Percentiles rank a stretch among this genome's conserved stretches.
Evolutionary conservation across 2,797 vertebrate genomes (phyloP).

Genomic region (Gymnothorax javanicus): DNA sequence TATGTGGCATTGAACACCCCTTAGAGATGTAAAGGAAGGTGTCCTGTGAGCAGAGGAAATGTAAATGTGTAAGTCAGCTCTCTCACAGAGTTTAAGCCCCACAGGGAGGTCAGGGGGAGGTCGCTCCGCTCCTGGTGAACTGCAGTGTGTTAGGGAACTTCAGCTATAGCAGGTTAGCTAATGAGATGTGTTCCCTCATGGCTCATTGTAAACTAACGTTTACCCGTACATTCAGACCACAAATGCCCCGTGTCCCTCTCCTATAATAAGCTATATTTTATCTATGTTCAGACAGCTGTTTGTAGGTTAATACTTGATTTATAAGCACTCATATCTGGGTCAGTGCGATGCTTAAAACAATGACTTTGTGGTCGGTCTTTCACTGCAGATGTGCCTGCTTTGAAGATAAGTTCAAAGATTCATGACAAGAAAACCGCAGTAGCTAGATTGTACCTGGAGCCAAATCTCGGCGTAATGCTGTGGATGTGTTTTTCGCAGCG

Average conservation of each 20-base stretch:
- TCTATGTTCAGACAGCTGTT: not conserved
- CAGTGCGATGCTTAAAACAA: not conserved
- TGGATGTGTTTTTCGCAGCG: not conserved
- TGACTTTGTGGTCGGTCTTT: not conserved
- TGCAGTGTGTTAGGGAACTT: not conserved
- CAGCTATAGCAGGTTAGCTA: not conserved
- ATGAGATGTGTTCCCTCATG: not conserved
- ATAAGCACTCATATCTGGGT: not conserved
- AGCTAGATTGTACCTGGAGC: not conserved
- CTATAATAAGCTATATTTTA: not conserved
- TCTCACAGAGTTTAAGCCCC: not conserved
- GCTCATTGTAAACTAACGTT: not conserved
- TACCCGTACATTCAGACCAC: not conserved
- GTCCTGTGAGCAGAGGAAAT: not conserved
- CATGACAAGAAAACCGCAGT: not conserved
- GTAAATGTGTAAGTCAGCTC: not conserved
- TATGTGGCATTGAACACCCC: not conserved
- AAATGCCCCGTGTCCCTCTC: not conserved
- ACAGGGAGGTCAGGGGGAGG: not conserved
- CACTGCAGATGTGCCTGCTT: not conserved
- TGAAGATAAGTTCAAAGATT: not conserved
- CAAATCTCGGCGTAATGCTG: not conserved
- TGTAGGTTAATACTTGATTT: not conserved
- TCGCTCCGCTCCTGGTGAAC: not conserved
- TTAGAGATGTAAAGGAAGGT: no score